These are phyloP conservation scores for Callipepla squamata DNA, from an alignment of 2,113 vertebrate genomes.

Conservation along the genomic window DNA sequence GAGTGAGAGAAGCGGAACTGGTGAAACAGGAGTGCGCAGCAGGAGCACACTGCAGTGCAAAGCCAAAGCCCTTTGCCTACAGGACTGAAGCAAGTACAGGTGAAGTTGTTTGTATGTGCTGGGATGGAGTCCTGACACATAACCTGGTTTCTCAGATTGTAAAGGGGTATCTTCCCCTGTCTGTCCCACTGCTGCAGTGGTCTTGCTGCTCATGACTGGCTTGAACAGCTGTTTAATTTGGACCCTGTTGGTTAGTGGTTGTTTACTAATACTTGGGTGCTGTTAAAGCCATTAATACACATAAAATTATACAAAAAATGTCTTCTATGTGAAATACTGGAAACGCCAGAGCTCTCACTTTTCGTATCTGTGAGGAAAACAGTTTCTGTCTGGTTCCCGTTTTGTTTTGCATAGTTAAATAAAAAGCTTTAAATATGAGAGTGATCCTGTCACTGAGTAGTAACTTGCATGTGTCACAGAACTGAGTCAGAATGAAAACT, in stretches of 20 bases:
- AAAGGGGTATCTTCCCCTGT: neutral
- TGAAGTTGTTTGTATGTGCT: neutral
- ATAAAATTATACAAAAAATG: neutral
- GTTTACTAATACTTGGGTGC: neutral
- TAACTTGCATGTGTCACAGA: neutral
- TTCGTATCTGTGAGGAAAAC: neutral
- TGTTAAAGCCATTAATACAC: neutral
- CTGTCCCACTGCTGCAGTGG: neutral
- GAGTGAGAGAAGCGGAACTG: neutral
- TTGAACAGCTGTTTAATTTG: neutral
- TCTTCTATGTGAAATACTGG: neutral
- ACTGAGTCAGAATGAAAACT: neutral
- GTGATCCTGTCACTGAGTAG: accelerated
- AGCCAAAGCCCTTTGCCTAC: neutral
- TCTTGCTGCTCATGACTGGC: neutral
- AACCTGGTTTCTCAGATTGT: neutral
- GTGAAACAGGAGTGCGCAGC: neutral
- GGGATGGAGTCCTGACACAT: neutral
- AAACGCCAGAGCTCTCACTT: neutral
- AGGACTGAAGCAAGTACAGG: neutral
- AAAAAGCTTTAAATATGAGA: neutral
- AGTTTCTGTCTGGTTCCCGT: neutral
- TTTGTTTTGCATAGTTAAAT: neutral
- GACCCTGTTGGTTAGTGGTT: neutral
- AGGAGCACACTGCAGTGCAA: neutral